phyloP scores from a whole-genome alignment of 2,113 vertebrate species.

The Myrmecobius fasciatus region DNA sequence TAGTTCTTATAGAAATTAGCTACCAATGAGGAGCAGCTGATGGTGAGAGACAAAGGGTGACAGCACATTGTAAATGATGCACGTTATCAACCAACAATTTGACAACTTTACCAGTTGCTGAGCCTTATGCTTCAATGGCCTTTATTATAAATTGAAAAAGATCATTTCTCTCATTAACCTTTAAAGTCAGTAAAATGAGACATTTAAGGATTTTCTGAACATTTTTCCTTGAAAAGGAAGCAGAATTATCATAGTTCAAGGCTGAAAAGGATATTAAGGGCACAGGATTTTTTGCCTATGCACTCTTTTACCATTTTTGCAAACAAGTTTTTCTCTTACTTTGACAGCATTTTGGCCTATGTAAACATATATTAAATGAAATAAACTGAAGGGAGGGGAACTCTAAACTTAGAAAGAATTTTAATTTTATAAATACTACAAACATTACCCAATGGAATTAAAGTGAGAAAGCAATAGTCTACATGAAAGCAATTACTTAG shows the following conservation, averaged over 20 bases:
- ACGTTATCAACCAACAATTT: background rate
- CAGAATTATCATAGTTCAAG: slow-evolving; percentile 47
- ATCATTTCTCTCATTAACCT: slow-evolving; percentile 58
- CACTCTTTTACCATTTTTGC: background rate
- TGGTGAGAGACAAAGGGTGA: slow-evolving; percentile 1
- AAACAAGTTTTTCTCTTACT: background rate
- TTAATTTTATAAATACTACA: background rate
- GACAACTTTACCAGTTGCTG: background rate
- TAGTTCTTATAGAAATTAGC: slow-evolving; percentile 15
- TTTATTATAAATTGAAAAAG: slow-evolving; percentile 59
- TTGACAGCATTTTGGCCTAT: slow-evolving; percentile 16
- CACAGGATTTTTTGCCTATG: slow-evolving; percentile 24
- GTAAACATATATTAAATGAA: slow-evolving; percentile 45
- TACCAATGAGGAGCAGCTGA: background rate
- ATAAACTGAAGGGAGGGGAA: background rate
- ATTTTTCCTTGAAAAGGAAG: slow-evolving; percentile 30
- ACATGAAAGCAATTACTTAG: background rate
- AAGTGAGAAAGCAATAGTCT: background rate
- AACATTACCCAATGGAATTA: background rate
- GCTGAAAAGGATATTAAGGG: slow-evolving; percentile 28
- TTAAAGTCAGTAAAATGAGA: slow-evolving; percentile 43
- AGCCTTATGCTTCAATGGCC: slow-evolving; percentile 19
- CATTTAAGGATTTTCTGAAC: slow-evolving; percentile 7
- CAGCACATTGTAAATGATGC: background rate
- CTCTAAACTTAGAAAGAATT: background rate